Conservation (phyloP, 2,113 vertebrate species). For the Sinocyclocheilus anophthalmus region DNA sequence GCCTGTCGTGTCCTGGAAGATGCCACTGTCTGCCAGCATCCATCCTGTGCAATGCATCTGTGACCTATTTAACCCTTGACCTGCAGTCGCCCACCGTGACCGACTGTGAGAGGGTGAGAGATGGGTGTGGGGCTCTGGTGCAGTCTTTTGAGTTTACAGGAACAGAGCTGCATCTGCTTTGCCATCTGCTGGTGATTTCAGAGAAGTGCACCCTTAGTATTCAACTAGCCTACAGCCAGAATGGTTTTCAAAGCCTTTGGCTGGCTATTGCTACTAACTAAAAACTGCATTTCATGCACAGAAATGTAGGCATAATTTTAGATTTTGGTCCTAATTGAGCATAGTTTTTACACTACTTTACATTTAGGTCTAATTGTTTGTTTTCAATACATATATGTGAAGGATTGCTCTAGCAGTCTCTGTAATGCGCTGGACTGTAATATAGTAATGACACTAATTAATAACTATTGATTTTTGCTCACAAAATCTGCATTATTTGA, state of each 20-base stretch:
- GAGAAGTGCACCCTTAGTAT: slow-evolving; percentile 8
- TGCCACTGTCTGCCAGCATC: neutral
- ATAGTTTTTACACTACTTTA: too few relatives aligned
- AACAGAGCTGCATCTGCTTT: neutral
- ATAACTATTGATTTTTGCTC: too few relatives aligned
- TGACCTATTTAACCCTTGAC: slow-evolving; percentile 23
- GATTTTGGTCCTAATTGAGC: too few relatives aligned
- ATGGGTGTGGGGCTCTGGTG: neutral
- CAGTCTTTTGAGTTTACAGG: neutral
- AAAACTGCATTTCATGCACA: neutral
- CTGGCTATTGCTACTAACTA: neutral
- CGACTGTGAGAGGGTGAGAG: neutral
- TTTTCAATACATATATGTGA: too few relatives aligned
- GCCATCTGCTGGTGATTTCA: slow-evolving; percentile 48
- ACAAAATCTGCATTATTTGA: too few relatives aligned
- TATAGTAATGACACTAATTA: too few relatives aligned
- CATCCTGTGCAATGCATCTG: neutral
- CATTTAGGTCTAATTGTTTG: too few relatives aligned
- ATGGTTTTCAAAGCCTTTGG: neutral
- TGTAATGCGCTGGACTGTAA: too few relatives aligned
- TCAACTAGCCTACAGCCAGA: neutral
- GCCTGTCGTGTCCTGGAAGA: neutral
- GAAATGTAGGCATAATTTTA: neutral
- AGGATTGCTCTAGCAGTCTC: too few relatives aligned
- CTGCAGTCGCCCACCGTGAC: neutral